phyloP scores from a whole-genome alignment of 2,888 invertebrate genomes.

The Scrobipalpa atriplicella region DNA sequence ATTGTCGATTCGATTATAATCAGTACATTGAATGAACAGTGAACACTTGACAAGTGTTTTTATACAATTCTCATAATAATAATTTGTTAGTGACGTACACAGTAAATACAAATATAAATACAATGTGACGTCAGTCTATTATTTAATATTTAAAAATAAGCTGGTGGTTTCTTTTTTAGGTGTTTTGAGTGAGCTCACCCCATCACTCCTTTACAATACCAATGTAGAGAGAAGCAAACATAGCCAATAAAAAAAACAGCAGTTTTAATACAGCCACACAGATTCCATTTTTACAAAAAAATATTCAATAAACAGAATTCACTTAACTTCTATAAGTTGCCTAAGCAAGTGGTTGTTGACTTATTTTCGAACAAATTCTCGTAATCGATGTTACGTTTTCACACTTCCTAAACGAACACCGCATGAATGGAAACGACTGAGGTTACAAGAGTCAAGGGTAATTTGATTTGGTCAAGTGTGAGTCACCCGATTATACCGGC shows the following conservation, averaged over 20 bases:
- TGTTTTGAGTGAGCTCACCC: no score
- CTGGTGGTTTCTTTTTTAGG: no score
- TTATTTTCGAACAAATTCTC: not conserved
- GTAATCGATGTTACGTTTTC: not conserved
- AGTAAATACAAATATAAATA: not conserved
- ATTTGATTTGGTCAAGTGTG: conserved; percentile 25
- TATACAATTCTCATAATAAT: not conserved
- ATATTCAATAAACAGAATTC: no score
- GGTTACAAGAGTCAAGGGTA: conserved; percentile 22
- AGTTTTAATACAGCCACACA: no score
- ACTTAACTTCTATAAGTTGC: no score
- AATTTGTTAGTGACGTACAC: not conserved
- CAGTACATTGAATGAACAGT: conserved; percentile 4
- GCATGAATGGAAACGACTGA: conserved; percentile 9
- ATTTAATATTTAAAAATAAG: no score
- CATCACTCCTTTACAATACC: no score
- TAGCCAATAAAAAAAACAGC: no score
- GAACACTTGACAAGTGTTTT: conserved; percentile 5
- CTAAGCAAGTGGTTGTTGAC: no score
- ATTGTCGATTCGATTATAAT: not conserved
- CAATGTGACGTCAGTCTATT: not conserved
- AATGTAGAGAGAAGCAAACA: no score
- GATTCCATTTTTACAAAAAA: no score
- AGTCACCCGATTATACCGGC: conserved; percentile 4
- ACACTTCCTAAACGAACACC: not conserved